Conservation (phyloP, 2,797 vertebrate genomes). For the Numenius phaeopus region DNA sequence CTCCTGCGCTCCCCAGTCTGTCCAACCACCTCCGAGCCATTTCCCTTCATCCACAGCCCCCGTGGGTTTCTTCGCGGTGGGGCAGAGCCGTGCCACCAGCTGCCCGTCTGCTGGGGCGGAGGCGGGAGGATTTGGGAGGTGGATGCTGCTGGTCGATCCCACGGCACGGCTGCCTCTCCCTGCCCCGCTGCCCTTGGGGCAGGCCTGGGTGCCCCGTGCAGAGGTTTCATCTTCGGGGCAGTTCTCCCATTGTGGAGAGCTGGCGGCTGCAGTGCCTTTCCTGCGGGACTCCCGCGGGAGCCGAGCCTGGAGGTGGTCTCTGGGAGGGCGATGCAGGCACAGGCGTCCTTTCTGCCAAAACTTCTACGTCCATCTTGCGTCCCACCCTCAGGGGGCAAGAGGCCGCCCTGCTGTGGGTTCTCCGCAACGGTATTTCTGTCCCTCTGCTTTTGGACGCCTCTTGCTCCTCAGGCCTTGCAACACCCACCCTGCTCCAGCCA, state of each 20-base stretch:
- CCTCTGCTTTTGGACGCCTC: not conserved
- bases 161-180: not conserved
- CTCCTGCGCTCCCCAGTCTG: not conserved
- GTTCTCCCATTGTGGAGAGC: not conserved
- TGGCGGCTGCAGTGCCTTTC: not conserved
- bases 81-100: not conserved
- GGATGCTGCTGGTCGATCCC: not conserved
- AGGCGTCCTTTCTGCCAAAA: not conserved
- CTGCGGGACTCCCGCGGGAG: rapidly evolving
- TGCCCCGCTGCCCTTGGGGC: not conserved
- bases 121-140: not conserved
- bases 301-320: rapidly evolving
- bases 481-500: not conserved
- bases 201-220: not conserved
- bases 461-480: not conserved
- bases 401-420: not conserved
- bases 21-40: not conserved
- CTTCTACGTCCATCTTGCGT: not conserved
- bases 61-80: not conserved
- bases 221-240: not conserved
- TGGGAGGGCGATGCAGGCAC: not conserved
- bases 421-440: rapidly evolving
- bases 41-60: not conserved
- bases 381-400: not conserved
- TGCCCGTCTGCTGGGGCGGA: rapidly evolving